A percentile compares a stretch with the other conserved stretches of the same genome.
Evolutionary conservation across 2,797 vertebrate genomes (phyloP).

Genomic region (Danio aesculapii): DNA sequence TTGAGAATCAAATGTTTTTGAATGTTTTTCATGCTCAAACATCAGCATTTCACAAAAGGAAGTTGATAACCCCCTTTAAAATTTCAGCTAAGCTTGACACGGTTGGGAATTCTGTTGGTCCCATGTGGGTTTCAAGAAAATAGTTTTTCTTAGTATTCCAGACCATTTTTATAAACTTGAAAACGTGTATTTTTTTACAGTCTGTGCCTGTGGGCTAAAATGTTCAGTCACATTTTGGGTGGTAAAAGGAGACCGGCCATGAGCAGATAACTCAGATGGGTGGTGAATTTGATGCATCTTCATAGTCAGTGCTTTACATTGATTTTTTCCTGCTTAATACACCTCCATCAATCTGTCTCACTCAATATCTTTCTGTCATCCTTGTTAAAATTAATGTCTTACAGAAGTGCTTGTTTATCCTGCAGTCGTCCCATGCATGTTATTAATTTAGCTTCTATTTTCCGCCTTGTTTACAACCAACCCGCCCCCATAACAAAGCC

Average conservation of each 20-base stretch:
- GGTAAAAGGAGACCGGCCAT: conserved; percentile 17
- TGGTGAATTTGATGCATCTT: not conserved
- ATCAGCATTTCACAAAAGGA: no score
- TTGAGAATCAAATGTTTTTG: no score
- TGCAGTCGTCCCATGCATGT: not conserved
- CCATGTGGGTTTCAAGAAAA: no score
- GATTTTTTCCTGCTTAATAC: conserved; percentile 21
- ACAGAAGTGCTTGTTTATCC: conserved; percentile 14
- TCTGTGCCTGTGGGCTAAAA: conserved; percentile 3
- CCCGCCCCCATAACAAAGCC: conserved; percentile 9
- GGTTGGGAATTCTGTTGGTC: no score
- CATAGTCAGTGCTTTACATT: conserved; percentile 7
- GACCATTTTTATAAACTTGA: no score
- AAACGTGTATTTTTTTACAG: no score
- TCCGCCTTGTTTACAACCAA: conserved; percentile 30
- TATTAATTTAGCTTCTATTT: conserved; percentile 40
- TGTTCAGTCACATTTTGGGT: conserved; percentile 21
- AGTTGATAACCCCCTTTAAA: no score
- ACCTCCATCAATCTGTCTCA: not conserved
- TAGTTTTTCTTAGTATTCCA: no score
- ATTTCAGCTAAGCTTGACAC: no score
- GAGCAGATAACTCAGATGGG: not conserved
- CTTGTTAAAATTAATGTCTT: not conserved
- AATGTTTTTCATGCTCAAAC: no score
- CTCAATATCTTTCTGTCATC: not conserved